These are phyloP conservation scores for Acrossocheilus fasciatus DNA, from an alignment of 2,797 vertebrate species.

Conservation along the genomic window DNA sequence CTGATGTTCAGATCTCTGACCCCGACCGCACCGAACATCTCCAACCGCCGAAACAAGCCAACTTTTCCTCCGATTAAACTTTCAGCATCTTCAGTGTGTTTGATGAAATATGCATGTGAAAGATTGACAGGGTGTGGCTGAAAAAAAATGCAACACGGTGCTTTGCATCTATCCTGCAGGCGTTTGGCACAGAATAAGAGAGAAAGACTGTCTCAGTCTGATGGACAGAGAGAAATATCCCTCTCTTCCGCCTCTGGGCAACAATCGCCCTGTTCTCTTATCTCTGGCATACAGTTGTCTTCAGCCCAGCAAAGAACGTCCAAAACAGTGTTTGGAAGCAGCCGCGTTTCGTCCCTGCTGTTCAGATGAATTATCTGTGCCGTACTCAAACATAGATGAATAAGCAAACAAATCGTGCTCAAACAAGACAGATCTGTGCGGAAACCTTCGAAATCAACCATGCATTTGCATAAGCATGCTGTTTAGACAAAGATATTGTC, in stretches of 20 bases:
- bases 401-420: not conserved
- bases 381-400: constrained; percentile 3
- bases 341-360: constrained; percentile 1
- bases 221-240: constrained; percentile 36
- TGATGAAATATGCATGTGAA: constrained; percentile 49
- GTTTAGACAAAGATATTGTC: not conserved
- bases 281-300: constrained; percentile 48
- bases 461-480: not conserved
- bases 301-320: not conserved
- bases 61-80: not conserved
- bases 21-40: not conserved
- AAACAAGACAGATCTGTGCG: constrained; percentile 10
- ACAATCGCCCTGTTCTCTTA: constrained; percentile 37
- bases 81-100: not conserved
- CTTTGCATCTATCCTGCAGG: constrained; percentile 22
- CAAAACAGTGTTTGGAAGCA: constrained; percentile 19
- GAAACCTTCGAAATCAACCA: not conserved
- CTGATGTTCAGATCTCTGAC: constrained; percentile 41
- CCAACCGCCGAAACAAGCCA: not conserved
- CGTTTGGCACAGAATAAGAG: constrained; percentile 21
- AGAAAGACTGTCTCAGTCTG: constrained; percentile 5
- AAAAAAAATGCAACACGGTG: not conserved
- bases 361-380: constrained; percentile 17
- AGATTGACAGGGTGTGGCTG: constrained; percentile 35
- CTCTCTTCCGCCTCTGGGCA: constrained; percentile 22